Evolutionary conservation across 2,888 invertebrate species (phyloP), one percentile per base, ranked within the genome.

Genomic region (Masnerella sp.): DNA sequence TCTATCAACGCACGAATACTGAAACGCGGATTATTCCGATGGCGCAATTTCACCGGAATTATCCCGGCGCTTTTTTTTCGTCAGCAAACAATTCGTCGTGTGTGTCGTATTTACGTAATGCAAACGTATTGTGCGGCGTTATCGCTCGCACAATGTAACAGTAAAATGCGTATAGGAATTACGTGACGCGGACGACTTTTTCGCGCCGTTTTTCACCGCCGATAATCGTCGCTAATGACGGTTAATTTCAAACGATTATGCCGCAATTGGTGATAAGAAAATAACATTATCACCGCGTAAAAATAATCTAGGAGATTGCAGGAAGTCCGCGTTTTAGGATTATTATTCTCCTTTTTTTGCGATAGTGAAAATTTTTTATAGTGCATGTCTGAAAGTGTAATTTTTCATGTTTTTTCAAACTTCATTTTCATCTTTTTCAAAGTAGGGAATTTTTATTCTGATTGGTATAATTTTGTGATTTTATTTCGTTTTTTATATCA

Each of bases 1-100:
- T 34, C 62, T 54, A 62, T 58, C 58, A 30, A 43, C 70, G 70
- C 43, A 49, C 43, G 28, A 25, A 71, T 73, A 67, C 62, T 59
- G 67, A 73, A 56, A 59, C 18, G 7, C 45, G 72, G 67, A 67
- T 73, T 67, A 73, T 67, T 67, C 43, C 43, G 61, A 56, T 56
- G 42, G 49, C 61, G 17, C 67, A 67, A 67, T 73, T 73, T 38
- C 49, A 54, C 56, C 67, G 72, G 67, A 49, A 67, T 61, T 67
- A 67, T 67, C 59, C 52, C n/a, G n/a, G 61, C 11, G 15, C 12
- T 34, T 5, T 47, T 56, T 67, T 64, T 58, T 45, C 51, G 58
- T 64, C 62, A 71, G 58, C 62, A 51, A 71, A 62, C 64, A 71
- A 22, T 17, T 9, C 54, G 20, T 47, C 45, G 20, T 56, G 47